Percentiles rank a stretch among this genome's conserved stretches.
These are phyloP conservation scores for Chamaetylas fuelleborni DNA, from an alignment of 2,113 vertebrate species.

Conservation along the genomic window DNA sequence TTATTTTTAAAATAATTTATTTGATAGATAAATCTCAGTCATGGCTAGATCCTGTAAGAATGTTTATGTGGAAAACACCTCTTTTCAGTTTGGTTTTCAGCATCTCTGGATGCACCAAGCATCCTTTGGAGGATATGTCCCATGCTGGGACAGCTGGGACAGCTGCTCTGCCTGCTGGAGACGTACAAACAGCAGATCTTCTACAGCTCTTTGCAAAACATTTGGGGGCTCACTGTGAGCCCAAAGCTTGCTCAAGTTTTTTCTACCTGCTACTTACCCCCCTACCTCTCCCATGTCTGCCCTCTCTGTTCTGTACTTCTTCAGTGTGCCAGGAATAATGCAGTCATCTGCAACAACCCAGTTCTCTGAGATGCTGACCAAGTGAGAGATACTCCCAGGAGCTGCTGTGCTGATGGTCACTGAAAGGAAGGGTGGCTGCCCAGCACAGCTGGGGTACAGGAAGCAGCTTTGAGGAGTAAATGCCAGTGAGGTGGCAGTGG, in stretches of 20 bases:
- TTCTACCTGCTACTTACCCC: neutral
- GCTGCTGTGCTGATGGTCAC: neutral
- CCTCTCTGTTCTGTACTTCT: neutral
- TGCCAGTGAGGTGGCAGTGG: neutral
- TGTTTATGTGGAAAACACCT: neutral
- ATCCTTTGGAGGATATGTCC: neutral
- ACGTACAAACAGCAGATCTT: neutral
- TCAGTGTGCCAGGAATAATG: neutral
- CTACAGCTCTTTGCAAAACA: neutral
- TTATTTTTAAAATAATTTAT: neutral
- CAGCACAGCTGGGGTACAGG: neutral
- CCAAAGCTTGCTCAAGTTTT: neutral
- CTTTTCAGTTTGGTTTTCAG: neutral
- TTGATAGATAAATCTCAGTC: neutral
- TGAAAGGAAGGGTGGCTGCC: neutral
- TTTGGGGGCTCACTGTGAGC: neutral
- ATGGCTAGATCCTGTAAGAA: neutral
- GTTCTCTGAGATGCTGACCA: neutral
- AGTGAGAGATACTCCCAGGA: rapidly evolving
- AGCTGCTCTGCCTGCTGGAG: neutral
- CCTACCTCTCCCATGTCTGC: neutral
- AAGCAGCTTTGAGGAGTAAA: neutral
- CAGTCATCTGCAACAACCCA: neutral
- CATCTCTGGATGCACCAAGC: neutral
- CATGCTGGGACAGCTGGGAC: neutral